Conservation (phyloP, 2,888 invertebrate species). For the Drosophila niveifrons region DNA sequence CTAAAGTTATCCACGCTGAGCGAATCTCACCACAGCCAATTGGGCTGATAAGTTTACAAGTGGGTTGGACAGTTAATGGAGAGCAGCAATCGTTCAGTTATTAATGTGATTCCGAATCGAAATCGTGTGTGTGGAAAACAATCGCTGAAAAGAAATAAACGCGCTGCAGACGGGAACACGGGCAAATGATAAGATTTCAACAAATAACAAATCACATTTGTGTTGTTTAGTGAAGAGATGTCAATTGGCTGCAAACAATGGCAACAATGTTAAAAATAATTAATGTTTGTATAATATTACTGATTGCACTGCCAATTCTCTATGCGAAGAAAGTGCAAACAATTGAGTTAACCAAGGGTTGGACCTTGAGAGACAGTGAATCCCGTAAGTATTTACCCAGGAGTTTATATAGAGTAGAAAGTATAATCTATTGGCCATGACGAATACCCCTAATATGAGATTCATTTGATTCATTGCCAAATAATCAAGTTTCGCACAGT, state of each 20-base stretch:
- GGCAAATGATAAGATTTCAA: constrained; percentile 47
- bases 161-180: background rate
- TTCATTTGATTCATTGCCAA: constrained; percentile 48
- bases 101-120: constrained; percentile 46
- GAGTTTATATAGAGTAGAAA: background rate
- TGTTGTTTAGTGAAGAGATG: constrained; percentile 10
- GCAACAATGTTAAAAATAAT: constrained; percentile 40
- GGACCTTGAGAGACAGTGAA: constrained; percentile 76
- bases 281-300: constrained; percentile 12
- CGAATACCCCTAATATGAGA: constrained; percentile 16
- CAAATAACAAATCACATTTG: constrained; percentile 23
- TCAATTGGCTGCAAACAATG: constrained; percentile 26
- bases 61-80: constrained; percentile 35
- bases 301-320: constrained; percentile 3
- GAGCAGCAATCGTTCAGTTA: constrained; percentile 53
- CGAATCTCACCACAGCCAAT: constrained; percentile 55
- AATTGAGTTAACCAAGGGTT: constrained; percentile 70
- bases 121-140: constrained; percentile 31
- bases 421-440: background rate
- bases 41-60: constrained; percentile 47
- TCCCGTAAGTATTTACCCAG: constrained; percentile 64
- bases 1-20: constrained; percentile 11
- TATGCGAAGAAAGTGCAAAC: constrained; percentile 63
- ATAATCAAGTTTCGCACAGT: constrained; percentile 38
- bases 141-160: constrained; percentile 3